Percentiles rank a stretch among this genome's conserved stretches.
Conservation (phyloP, 2,113 vertebrate genomes). For the Alces alces region DNA sequence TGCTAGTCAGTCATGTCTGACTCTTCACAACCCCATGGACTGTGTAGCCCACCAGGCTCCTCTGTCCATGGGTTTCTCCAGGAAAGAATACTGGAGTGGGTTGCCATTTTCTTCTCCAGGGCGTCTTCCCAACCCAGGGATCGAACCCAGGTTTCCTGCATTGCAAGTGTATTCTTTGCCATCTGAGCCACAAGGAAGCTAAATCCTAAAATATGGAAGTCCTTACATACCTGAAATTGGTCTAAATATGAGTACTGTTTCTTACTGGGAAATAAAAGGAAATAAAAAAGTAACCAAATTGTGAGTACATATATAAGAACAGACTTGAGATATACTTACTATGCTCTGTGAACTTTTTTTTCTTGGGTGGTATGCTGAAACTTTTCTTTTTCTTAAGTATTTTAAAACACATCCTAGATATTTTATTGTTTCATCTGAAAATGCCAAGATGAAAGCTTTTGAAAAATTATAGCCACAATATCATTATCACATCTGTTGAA, state of each 20-base stretch:
- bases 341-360: not conserved
- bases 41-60: not conserved
- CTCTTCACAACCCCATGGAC: accelerated
- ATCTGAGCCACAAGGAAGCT: not conserved
- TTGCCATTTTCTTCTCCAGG: not conserved
- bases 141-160: not conserved
- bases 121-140: not conserved
- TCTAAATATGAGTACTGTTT: not conserved
- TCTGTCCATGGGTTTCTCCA: not conserved
- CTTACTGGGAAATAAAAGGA: not conserved
- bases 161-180: not conserved
- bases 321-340: not conserved
- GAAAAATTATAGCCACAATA: not conserved
- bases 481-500: not conserved
- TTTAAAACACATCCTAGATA: not conserved
- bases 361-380: not conserved
- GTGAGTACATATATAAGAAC: not conserved
- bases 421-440: not conserved
- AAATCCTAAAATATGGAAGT: not conserved
- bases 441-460: not conserved
- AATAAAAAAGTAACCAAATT: not conserved
- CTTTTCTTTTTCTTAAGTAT: not conserved
- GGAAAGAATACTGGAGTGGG: not conserved
- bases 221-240: not conserved
- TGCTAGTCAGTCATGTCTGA: not conserved